Evolutionary conservation across 2,888 invertebrate genomes (phyloP).

Genomic region (Agrochola macilenta): DNA sequence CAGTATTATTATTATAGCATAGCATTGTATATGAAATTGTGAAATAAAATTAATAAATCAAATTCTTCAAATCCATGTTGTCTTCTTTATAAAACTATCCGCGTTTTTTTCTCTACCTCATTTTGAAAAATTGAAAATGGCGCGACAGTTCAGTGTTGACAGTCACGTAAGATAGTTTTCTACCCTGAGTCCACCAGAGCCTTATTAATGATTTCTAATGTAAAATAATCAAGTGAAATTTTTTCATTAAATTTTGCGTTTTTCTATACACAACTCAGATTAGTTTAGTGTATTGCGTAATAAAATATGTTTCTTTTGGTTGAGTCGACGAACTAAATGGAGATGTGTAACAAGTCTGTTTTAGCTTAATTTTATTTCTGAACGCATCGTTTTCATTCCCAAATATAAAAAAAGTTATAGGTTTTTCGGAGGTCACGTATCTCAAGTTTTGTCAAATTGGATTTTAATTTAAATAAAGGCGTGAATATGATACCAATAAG

Average conservation of each 20-base stretch:
- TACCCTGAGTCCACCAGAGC: neutral
- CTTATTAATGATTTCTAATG: neutral
- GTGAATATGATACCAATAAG: neutral
- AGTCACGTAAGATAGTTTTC: neutral
- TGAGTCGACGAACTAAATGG: no score
- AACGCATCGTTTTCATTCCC: conserved; percentile 37
- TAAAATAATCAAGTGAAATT: neutral
- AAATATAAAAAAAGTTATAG: conserved; percentile 3
- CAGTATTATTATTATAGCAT: conserved; percentile 54
- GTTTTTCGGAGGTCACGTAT: conserved; percentile 43
- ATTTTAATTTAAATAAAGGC: neutral
- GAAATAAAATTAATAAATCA: conserved; percentile 55
- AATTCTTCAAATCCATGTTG: conserved; percentile 19
- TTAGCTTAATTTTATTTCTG: conserved; percentile 41
- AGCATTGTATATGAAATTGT: conserved; percentile 56
- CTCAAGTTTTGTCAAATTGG: neutral
- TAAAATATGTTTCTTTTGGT: neutral
- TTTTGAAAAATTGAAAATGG: conserved; percentile 18
- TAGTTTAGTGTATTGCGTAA: neutral
- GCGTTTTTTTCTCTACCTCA: neutral
- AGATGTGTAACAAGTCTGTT: neutral
- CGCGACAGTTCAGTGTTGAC: conserved; percentile 12
- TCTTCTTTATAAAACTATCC: conserved; percentile 8
- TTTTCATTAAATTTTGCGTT: accelerated
- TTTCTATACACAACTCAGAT: neutral